Base-by-base conservation (phyloP, 2,113 vertebrate genomes). In the Chunga burmeisteri region DNA sequence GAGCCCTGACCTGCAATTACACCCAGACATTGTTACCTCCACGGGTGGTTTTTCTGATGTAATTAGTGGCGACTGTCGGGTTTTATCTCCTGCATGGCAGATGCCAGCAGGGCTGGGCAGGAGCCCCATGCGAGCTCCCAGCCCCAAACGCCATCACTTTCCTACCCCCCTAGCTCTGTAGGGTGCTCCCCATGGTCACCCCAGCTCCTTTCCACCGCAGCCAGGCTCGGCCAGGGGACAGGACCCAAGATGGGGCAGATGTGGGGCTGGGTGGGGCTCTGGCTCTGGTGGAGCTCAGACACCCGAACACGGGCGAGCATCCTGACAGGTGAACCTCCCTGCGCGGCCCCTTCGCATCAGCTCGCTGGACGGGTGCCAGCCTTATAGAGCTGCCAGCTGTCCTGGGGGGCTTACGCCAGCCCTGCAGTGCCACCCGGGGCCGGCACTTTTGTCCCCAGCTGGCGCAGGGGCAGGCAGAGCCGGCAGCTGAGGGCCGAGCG, bases 371-470 rank as follows among this genome's bases (percentile, higher is more conserved):
- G 0, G 72, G 25, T 0, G 95, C 95, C 96, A 96, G 29, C 86
- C 75, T 83, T 52, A 94, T 67, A 94, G 89, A 83, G 89, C 93
- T 92, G 93, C 91, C 96, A 97, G 95, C 96, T 96, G 96, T 95
- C n/a, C 86, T 1, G 6, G 92, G 80, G 94, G 75, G 68, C 80
- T 96, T 94, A 96, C 73, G 73, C 95, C 96, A 96, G 86, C 93
- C 71, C 83, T 58, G 61, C 73, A 58, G 96, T 97, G 96, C 91
- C 94, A 96, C 29, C 83, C 96, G 11, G 96, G 91, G 77, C 95
- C 1, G 1, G 95, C 38, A 38, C 96, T 91, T 88, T 92, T 92
- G 91, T 97, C 89, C 89, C 95, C 93, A 95, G 96, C 95, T 95
- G 95, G 80, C 10, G 12, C 30, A 68, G 89, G 73, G 95, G 94